Evolutionary conservation across 2,797 vertebrate species (phyloP).

Genomic region (Poecilia gillii): DNA sequence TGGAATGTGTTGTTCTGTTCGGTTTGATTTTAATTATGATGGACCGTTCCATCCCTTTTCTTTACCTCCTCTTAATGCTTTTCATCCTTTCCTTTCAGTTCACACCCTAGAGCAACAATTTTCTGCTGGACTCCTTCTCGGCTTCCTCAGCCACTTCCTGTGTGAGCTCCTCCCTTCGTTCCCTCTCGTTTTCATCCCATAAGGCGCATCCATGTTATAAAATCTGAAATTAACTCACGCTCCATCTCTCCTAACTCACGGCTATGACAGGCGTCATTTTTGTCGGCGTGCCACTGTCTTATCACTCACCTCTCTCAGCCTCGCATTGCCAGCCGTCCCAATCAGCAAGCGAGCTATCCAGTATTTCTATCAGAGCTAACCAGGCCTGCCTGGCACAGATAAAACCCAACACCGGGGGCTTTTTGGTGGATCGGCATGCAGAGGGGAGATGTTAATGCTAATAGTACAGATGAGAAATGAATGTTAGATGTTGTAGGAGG

Average conservation of each 20-base stretch:
- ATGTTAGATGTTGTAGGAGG: slow-evolving; percentile 22
- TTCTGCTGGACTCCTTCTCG: not conserved
- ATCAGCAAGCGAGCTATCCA: slow-evolving; percentile 58
- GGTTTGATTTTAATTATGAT: slow-evolving; percentile 18
- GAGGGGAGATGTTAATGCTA: slow-evolving; percentile 45
- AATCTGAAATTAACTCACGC: slow-evolving; percentile 31
- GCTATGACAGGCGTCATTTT: slow-evolving; percentile 62
- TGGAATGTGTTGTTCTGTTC: slow-evolving; percentile 29
- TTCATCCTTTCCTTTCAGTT: slow-evolving; percentile 3
- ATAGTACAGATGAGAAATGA: slow-evolving; percentile 36
- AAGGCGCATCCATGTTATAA: not conserved
- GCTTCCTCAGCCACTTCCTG: not conserved
- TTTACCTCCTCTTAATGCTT: not conserved
- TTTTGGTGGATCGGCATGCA: slow-evolving; percentile 46
- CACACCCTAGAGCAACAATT: slow-evolving; percentile 10
- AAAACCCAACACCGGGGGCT: slow-evolving; percentile 51
- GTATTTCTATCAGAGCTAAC: slow-evolving; percentile 65
- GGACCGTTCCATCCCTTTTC: slow-evolving; percentile 6
- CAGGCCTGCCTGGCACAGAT: slow-evolving; percentile 68
- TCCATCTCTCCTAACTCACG: slow-evolving; percentile 48
- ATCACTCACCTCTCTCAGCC: slow-evolving; percentile 50
- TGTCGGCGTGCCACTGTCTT: slow-evolving; percentile 54
- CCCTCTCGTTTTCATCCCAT: not conserved
- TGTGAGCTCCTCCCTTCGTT: not conserved
- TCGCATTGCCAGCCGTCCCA: slow-evolving; percentile 30